Evolutionary conservation across 2,797 vertebrate species (phyloP).

Genomic region (Novumbra hubbsi): DNA sequence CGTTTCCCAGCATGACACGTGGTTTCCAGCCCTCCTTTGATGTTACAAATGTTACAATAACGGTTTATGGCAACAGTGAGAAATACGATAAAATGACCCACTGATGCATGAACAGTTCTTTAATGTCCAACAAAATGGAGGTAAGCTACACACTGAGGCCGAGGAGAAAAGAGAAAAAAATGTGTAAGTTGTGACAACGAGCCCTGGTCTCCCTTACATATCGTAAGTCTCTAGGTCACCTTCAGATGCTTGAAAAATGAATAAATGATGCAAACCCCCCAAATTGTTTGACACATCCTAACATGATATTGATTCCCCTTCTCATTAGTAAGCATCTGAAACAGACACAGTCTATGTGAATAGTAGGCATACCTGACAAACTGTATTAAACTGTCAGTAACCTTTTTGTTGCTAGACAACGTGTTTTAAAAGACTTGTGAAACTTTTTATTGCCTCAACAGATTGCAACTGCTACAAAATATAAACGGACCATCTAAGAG

Average conservation of each 20-base stretch:
- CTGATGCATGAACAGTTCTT: constrained; percentile 2
- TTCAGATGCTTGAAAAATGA: constrained; percentile 64
- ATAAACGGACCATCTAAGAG: constrained; percentile 76
- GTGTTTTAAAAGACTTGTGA: constrained; percentile 78
- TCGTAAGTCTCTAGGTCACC: constrained; percentile 67
- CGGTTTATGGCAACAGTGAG: neutral
- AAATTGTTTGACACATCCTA: constrained; percentile 63
- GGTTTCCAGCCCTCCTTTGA: neutral
- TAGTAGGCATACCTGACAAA: constrained; percentile 71
- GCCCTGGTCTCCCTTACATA: constrained; percentile 69
- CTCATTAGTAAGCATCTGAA: constrained; percentile 66
- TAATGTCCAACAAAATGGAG: neutral
- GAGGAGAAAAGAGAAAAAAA: constrained; percentile 13
- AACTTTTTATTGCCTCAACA: constrained; percentile 80
- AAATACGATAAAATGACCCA: neutral
- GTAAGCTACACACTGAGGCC: neutral
- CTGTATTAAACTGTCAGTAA: constrained; percentile 70
- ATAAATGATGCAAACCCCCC: constrained; percentile 46
- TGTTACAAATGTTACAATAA: neutral
- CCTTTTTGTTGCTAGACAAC: constrained; percentile 76
- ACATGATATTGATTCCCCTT: constrained; percentile 32
- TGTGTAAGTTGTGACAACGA: constrained; percentile 47
- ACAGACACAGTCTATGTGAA: constrained; percentile 72
- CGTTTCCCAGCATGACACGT: neutral
- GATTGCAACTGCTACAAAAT: constrained; percentile 81